Evolutionary conservation across 2,797 vertebrate genomes (phyloP).

Genomic region (Cygnus olor): DNA sequence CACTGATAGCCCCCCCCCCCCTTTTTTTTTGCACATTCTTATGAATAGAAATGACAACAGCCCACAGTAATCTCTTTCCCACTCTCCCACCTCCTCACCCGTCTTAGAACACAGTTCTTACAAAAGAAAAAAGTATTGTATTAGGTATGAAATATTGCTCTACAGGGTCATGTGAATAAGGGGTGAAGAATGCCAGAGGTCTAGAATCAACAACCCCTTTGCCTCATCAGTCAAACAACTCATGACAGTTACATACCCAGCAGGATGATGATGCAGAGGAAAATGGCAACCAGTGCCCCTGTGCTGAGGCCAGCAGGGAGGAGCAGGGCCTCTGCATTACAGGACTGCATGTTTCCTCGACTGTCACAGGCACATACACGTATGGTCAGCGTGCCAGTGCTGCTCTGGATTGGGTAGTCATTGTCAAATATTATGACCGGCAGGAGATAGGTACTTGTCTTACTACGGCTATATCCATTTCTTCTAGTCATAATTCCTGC

Average conservation of each 20-base stretch:
- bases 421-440: conserved; percentile 96
- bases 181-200: not conserved
- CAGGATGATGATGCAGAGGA: conserved; percentile 93
- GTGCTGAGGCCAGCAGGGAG: conserved; percentile 95
- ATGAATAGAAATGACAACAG: not conserved
- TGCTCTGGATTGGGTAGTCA: conserved; percentile 95
- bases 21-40: not conserved
- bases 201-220: not conserved
- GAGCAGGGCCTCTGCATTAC: conserved; percentile 89
- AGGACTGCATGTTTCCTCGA: conserved; percentile 91
- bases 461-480: conserved; percentile 89
- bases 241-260: conserved; percentile 81
- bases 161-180: not conserved
- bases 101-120: not conserved
- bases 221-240: not conserved
- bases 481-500: conserved; percentile 91
- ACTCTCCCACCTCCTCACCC: not conserved
- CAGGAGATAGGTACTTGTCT: conserved; percentile 89
- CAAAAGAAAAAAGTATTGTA: not conserved
- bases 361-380: conserved; percentile 92
- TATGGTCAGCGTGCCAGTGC: conserved; percentile 93
- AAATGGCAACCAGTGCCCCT: conserved; percentile 91
- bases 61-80: not conserved
- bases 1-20: not conserved
- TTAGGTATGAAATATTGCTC: not conserved